Conservation (phyloP, 2,113 vertebrate genomes). For the Ahaetulla prasina region DNA sequence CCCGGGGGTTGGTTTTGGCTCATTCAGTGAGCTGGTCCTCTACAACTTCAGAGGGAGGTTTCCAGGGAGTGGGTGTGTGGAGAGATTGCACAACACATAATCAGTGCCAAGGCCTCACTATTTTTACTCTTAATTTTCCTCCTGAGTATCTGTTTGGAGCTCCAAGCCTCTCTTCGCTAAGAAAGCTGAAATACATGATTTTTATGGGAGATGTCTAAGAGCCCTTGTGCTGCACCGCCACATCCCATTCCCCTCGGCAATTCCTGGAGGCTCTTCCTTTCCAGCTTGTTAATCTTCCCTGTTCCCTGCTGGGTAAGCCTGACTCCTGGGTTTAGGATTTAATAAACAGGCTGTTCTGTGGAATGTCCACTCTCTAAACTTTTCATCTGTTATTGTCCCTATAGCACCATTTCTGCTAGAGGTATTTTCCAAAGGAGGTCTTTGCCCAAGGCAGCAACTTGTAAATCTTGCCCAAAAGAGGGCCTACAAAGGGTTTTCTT, state of each 20-base stretch:
- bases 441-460: neutral
- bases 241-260: neutral
- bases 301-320: neutral
- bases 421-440: neutral
- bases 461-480: neutral
- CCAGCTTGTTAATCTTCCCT: neutral
- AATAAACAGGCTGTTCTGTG: neutral
- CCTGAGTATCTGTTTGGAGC: neutral
- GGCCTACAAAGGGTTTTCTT: neutral
- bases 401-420: neutral
- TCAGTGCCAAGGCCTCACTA: neutral
- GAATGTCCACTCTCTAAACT: neutral
- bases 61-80: neutral
- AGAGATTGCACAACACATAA: no score
- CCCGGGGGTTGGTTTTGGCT: no score
- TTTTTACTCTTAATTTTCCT: neutral
- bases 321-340: neutral
- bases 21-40: neutral
- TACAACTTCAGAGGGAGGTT: neutral
- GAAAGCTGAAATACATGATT: neutral
- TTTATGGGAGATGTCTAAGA: neutral
- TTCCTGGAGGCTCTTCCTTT: neutral
- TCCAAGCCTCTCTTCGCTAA: neutral
- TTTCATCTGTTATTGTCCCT: neutral
- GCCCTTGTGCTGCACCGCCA: neutral